These are phyloP conservation scores for Sterna hirundo DNA, from an alignment of 2,113 vertebrate genomes.

Conservation along the genomic window DNA sequence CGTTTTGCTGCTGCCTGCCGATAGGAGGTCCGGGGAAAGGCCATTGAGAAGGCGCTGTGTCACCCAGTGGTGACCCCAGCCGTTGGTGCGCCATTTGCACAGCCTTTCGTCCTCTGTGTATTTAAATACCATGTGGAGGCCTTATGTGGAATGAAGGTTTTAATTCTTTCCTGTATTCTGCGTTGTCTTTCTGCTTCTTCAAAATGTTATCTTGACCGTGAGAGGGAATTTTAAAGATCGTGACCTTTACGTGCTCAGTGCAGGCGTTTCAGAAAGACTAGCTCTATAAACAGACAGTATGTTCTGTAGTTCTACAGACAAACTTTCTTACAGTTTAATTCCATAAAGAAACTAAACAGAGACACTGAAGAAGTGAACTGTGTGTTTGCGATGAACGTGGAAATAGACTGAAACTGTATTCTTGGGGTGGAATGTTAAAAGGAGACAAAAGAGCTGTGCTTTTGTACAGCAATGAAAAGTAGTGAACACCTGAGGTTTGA, in stretches of 20 bases:
- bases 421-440: neutral
- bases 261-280: neutral
- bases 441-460: neutral
- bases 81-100: neutral
- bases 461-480: neutral
- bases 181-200: neutral
- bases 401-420: neutral
- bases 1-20: neutral
- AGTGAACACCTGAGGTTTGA: neutral
- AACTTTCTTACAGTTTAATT: neutral
- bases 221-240: neutral
- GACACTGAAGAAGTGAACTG: neutral
- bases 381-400: neutral
- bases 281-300: neutral
- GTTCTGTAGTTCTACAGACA: neutral
- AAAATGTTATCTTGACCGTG: neutral
- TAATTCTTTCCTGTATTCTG: neutral
- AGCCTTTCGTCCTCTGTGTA: neutral
- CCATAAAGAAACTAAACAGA: neutral
- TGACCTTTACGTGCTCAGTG: slow-evolving; percentile 14
- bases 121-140: neutral
- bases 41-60: neutral
- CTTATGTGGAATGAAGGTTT: neutral
- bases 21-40: neutral
- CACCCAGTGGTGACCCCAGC: neutral